Percentiles rank a stretch among this genome's conserved stretches.
phyloP scores from a whole-genome alignment of 2,113 vertebrate species.

The Vimba vimba region DNA sequence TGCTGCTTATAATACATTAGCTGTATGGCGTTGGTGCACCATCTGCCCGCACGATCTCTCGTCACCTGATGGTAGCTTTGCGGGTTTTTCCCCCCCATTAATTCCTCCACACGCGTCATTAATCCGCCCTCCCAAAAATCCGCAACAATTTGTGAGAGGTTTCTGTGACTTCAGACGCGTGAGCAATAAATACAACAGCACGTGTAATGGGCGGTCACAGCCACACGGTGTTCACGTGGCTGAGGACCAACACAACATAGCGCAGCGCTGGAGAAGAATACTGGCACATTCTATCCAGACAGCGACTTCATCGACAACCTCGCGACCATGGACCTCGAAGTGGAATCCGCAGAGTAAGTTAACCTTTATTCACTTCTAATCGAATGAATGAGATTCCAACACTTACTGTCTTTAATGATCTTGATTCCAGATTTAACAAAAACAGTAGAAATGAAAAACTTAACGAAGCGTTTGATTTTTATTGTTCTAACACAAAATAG shows the following conservation, averaged over 20 bases:
- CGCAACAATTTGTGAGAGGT: constrained; percentile 19
- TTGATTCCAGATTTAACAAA: not conserved
- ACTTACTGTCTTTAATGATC: not conserved
- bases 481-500: not conserved
- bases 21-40: not conserved
- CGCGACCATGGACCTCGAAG: constrained; percentile 51
- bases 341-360: constrained; percentile 59
- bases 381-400: not conserved
- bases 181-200: constrained; percentile 61
- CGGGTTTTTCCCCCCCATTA: not conserved
- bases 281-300: constrained; percentile 58
- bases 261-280: constrained; percentile 43
- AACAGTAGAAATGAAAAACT: not conserved
- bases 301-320: not conserved
- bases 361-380: not conserved
- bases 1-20: not conserved
- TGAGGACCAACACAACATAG: constrained; percentile 47
- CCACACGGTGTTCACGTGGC: constrained; percentile 72
- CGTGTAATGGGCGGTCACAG: constrained; percentile 74
- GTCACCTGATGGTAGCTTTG: not conserved
- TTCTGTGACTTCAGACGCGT: constrained; percentile 27
- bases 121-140: not conserved
- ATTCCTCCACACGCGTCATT: not conserved
- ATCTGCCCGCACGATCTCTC: not conserved
- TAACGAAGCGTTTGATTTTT: not conserved